These are phyloP conservation scores for Drosophila emarginata DNA, from an alignment of 2,888 invertebrate species.

Conservation along the genomic window DNA sequence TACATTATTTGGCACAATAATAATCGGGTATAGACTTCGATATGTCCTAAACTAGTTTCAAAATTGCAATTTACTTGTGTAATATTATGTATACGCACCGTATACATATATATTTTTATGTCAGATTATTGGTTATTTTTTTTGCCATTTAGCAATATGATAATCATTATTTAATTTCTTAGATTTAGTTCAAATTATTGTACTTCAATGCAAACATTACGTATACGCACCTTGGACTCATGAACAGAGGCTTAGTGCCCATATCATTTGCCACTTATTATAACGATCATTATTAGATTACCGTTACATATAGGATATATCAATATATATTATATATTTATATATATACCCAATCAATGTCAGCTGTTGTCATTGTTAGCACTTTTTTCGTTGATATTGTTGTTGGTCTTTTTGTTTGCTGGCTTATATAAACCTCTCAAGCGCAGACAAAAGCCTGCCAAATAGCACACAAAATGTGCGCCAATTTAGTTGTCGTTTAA, in stretches of 20 bases:
- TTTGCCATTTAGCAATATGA: neutral
- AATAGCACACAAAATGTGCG: constrained; percentile 63
- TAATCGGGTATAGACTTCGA: no score
- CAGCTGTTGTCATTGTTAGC: constrained; percentile 49
- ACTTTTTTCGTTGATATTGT: constrained; percentile 17
- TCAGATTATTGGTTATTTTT: neutral
- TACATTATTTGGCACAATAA: no score
- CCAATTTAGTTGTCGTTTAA: constrained; percentile 67
- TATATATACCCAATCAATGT: constrained; percentile 48
- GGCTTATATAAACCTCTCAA: constrained; percentile 46
- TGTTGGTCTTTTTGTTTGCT: neutral
- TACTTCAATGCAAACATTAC: constrained; percentile 20
- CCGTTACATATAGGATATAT: neutral
- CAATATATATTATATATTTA: neutral
- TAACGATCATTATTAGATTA: constrained; percentile 41
- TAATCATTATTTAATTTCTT: neutral
- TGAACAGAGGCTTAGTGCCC: constrained; percentile 39
- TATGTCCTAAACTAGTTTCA: neutral
- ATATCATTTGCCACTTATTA: constrained; percentile 48
- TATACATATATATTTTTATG: neutral
- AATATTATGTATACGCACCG: neutral
- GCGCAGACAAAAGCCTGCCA: constrained; percentile 59
- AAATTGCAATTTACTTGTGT: neutral
- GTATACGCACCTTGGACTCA: constrained; percentile 21
- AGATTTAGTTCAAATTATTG: neutral